These are phyloP conservation scores for Sycophaga agraensis DNA, from an alignment of 1,140 invertebrate species.

Conservation along the genomic window DNA sequence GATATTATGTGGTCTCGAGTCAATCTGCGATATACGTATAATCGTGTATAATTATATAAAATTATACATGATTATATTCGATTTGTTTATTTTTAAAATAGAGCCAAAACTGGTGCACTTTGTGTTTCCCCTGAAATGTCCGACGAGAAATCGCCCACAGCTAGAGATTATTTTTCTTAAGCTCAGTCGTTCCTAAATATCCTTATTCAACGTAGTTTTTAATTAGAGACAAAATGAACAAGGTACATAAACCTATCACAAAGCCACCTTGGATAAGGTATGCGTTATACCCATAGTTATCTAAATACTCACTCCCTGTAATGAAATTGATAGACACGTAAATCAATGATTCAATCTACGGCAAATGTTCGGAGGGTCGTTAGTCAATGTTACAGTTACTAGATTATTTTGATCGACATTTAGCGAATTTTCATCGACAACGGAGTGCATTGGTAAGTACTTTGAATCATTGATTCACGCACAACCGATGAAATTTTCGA, in stretches of 20 bases:
- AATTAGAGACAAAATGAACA: constrained; percentile 13
- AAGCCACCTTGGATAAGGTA: constrained; percentile 9
- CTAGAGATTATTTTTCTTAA: constrained; percentile 27
- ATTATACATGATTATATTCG: constrained; percentile 15
- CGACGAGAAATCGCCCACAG: not conserved
- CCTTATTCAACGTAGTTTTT: constrained; percentile 5
- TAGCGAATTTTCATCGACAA: no score
- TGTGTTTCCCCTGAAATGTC: constrained; percentile 1
- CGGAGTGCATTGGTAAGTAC: no score
- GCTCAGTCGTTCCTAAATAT: not conserved
- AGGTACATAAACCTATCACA: constrained; percentile 25
- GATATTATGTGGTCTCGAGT: constrained; percentile 6
- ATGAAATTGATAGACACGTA: no score
- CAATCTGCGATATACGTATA: not conserved
- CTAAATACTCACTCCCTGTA: no score
- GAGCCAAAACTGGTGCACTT: constrained; percentile 15
- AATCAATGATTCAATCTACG: no score
- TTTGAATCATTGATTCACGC: no score
- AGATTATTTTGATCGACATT: no score
- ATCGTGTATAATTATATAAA: constrained; percentile 2
- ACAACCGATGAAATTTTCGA: no score
- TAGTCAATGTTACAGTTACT: no score
- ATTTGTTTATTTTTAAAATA: not conserved
- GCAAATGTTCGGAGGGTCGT: no score
- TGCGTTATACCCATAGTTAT: not conserved